Conservation (phyloP, 2,113 vertebrate species). For the Hemicordylus capensis region DNA sequence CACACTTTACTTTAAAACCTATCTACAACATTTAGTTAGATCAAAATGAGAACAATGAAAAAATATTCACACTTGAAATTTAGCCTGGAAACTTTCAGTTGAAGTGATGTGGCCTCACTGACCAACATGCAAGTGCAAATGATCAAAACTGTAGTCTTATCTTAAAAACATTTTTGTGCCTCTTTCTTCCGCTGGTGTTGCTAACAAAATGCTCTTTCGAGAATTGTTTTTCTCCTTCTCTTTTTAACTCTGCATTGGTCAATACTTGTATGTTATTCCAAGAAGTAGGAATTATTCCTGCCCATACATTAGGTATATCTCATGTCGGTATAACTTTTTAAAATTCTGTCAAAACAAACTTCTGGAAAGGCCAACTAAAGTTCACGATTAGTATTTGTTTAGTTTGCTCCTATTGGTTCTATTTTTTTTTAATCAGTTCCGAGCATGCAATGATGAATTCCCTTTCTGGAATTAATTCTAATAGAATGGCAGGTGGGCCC, state of each 20-base stretch:
- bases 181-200: conserved; percentile 42
- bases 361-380: too few species aligned
- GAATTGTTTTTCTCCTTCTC: conserved; percentile 29
- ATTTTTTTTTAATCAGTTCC: too few species aligned
- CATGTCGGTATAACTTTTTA: too few species aligned
- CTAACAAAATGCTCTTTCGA: conserved; percentile 37
- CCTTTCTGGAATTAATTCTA: too few species aligned
- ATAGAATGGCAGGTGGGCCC: too few species aligned
- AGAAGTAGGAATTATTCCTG: not conserved
- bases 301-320: too few species aligned
- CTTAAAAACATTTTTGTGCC: conserved; percentile 39
- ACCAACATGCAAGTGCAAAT: conserved; percentile 38
- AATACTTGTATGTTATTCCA: too few species aligned
- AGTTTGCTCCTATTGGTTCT: too few species aligned
- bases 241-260: not conserved
- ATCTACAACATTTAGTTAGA: not conserved
- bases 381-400: too few species aligned
- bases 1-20: too few species aligned
- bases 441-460: too few species aligned
- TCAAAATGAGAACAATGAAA: not conserved
- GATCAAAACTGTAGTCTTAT: conserved; percentile 6
- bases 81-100: conserved; percentile 1
- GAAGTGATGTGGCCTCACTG: conserved; percentile 46
- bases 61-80: not conserved
- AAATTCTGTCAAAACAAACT: too few species aligned